Conservation (phyloP, 2,113 vertebrate genomes). For the Misgurnus anguillicaudatus region DNA sequence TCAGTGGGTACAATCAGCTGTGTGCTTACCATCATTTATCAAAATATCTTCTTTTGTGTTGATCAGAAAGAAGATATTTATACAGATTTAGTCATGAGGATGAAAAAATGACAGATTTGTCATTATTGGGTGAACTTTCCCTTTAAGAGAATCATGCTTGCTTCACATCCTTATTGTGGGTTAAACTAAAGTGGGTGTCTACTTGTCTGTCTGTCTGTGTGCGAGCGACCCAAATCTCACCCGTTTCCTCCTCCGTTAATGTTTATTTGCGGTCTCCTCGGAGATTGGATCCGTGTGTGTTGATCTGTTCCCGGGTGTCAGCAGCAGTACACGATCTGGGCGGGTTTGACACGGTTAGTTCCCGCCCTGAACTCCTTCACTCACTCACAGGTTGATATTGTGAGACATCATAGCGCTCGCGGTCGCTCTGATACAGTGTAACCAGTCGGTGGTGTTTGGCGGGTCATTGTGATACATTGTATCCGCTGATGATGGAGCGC, state of each 20-base stretch:
- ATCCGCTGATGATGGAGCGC: conserved; percentile 81
- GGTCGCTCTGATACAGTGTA: background rate
- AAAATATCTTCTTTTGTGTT: no score
- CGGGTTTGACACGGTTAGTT: conserved; percentile 45
- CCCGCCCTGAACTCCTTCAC: conserved; percentile 38
- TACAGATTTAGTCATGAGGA: no score
- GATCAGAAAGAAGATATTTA: no score
- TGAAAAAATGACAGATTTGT: no score
- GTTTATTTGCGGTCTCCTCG: conserved; percentile 65
- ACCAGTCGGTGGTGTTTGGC: background rate
- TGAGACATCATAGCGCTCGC: background rate
- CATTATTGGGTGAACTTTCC: no score
- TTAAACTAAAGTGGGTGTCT: no score
- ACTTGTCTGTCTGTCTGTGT: no score
- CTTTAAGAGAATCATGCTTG: no score
- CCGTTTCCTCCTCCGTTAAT: conserved; percentile 55
- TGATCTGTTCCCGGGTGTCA: conserved; percentile 58
- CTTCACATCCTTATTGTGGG: no score
- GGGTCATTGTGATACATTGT: background rate
- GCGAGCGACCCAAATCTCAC: conserved; percentile 51
- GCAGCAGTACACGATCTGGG: conserved; percentile 15
- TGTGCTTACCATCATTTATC: no score
- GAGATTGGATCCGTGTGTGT: conserved; percentile 55
- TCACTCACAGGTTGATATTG: background rate
- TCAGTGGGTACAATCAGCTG: no score